Conservation (phyloP, 2,888 invertebrate species). For the Strigamia maritima region DNA sequence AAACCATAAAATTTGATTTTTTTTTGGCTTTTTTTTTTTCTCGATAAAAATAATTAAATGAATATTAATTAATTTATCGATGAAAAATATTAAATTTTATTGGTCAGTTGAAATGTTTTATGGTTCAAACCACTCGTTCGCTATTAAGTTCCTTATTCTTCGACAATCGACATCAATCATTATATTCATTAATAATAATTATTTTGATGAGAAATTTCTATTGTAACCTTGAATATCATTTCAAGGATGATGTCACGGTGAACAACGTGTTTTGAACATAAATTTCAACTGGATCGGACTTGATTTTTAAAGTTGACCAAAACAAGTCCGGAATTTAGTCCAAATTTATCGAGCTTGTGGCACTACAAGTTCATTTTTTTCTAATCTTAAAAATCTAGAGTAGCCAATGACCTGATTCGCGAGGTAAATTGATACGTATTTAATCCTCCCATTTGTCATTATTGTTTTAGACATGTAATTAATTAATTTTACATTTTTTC, state of each 20-base stretch:
- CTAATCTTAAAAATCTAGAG: background rate
- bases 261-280: background rate
- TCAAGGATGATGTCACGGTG: conserved; percentile 19
- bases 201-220: background rate
- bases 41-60: background rate
- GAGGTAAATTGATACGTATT: background rate
- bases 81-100: background rate
- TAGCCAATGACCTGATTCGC: background rate
- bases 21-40: background rate
- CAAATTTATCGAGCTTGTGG: background rate
- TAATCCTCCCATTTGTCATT: too few species aligned
- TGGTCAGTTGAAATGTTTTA: background rate
- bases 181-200: background rate
- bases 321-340: background rate
- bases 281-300: background rate
- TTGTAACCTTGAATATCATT: background rate
- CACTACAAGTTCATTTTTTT: background rate
- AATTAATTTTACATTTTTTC: too few species aligned
- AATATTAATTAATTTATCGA: too few species aligned
- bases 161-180: background rate
- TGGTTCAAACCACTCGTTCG: too few species aligned
- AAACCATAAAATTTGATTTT: too few species aligned
- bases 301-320: background rate
- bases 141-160: too few species aligned
- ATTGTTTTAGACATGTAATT: too few species aligned